A percentile compares a stretch with the other conserved stretches of the same genome.
Conservation (phyloP, 2,888 invertebrate species). For the Lasioglossum pauxillum region DNA sequence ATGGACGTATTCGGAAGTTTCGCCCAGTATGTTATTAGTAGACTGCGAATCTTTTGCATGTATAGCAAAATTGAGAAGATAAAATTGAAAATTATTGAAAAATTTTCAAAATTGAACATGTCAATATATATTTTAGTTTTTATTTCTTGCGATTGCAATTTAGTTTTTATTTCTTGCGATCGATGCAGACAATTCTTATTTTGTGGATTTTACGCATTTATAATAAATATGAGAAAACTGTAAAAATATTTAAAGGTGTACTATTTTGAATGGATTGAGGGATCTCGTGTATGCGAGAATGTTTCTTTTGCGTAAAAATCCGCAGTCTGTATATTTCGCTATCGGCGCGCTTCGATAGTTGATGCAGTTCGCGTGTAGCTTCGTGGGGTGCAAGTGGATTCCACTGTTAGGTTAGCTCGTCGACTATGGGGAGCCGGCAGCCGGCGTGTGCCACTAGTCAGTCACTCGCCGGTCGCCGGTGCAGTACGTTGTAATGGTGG, state of each 20-base stretch:
- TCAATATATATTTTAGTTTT: no score
- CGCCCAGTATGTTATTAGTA: no score
- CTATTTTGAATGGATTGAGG: background rate
- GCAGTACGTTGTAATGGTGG: conserved; percentile 60
- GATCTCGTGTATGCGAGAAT: background rate
- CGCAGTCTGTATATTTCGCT: background rate
- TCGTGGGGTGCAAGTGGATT: conserved; percentile 45
- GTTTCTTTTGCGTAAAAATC: background rate
- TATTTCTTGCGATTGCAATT: no score
- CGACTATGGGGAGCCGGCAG: conserved; percentile 60
- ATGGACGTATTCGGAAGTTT: no score
- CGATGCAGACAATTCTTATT: no score
- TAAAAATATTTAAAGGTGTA: background rate
- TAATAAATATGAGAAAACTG: background rate
- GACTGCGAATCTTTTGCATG: background rate
- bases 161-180: no score
- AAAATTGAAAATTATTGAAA: no score
- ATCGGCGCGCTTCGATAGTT: conserved; percentile 26
- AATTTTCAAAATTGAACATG: no score
- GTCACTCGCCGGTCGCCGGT: conserved; percentile 79
- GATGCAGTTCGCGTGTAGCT: conserved; percentile 21
- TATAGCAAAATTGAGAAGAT: background rate
- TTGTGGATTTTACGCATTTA: background rate
- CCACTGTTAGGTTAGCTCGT: conserved; percentile 56
- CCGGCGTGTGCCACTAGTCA: conserved; percentile 73